Evolutionary conservation across 2,888 invertebrate species (phyloP).

Genomic region (Rotaria sp.): DNA sequence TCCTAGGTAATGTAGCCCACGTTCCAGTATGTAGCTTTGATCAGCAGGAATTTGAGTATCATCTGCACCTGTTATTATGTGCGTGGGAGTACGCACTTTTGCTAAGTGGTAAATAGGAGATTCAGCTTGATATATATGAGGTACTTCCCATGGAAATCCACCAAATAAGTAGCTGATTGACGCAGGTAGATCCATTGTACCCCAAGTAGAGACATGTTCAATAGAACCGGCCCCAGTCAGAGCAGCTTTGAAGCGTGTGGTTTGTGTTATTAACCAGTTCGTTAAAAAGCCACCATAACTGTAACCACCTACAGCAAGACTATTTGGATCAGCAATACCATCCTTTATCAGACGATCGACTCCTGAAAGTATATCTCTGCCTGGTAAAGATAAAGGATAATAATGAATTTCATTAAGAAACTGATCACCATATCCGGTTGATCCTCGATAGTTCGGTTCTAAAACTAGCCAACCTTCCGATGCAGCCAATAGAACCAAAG

Average conservation of each 20-base stretch:
- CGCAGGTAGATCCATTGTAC: not conserved
- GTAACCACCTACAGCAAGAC: not conserved
- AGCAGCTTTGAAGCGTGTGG: not conserved
- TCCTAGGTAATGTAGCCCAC: not conserved
- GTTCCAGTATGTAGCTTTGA: not conserved
- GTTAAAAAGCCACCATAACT: conserved; percentile 13
- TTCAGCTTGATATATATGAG: not conserved
- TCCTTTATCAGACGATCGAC: not conserved
- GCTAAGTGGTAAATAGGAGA: not conserved
- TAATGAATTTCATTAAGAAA: not conserved
- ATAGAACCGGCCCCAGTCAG: not conserved
- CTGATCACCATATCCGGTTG: conserved; percentile 4
- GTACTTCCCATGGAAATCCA: not conserved
- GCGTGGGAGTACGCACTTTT: not conserved
- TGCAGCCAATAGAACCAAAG: not conserved
- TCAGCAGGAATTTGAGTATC: not conserved
- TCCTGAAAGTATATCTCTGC: not conserved
- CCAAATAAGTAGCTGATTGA: not conserved
- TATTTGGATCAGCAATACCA: not conserved
- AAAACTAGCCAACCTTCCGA: conserved; percentile 17
- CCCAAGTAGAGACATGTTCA: not conserved
- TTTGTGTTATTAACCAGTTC: not conserved
- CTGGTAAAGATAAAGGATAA: not conserved
- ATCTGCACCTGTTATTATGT: not conserved
- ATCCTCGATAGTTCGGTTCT: conserved; percentile 7